A percentile compares a stretch with the other conserved stretches of the same genome.
Evolutionary conservation across 1,140 invertebrate genomes (phyloP).

Genomic region (Drosophila neocordata): DNA sequence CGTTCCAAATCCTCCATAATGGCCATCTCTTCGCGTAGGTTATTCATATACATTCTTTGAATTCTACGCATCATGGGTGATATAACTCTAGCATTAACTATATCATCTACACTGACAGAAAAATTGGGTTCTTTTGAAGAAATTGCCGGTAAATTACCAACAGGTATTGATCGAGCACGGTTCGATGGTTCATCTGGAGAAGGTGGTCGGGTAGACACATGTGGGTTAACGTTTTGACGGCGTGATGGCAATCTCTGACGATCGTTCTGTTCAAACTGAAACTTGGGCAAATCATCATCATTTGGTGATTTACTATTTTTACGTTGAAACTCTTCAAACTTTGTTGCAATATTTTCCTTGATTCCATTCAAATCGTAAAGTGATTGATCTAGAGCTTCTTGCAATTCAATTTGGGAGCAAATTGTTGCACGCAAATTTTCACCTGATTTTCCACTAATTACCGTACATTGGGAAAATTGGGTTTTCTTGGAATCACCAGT

Average conservation of each 20-base stretch:
- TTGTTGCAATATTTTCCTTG: neutral
- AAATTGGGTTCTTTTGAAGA: neutral
- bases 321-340: neutral
- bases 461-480: conserved; percentile 20
- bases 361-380: neutral
- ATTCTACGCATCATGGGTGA: conserved; percentile 51
- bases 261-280: no score
- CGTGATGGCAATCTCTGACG: no score
- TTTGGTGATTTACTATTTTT: no score
- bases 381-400: conserved; percentile 36
- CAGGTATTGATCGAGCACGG: no score
- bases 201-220: no score
- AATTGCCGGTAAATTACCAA: neutral
- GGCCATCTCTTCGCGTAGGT: conserved; percentile 45
- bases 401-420: conserved; percentile 53
- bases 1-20: conserved; percentile 50
- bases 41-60: conserved; percentile 49
- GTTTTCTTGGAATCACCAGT: conserved; percentile 6
- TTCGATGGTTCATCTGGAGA: neutral
- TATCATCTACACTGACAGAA: conserved; percentile 33
- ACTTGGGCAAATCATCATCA: neutral
- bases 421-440: conserved; percentile 51
- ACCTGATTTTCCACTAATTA: conserved; percentile 59
- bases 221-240: no score
- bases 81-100: conserved; percentile 51